Evolutionary conservation across 1,140 invertebrate genomes (phyloP).

Genomic region (Hirudo medicinalis): DNA sequence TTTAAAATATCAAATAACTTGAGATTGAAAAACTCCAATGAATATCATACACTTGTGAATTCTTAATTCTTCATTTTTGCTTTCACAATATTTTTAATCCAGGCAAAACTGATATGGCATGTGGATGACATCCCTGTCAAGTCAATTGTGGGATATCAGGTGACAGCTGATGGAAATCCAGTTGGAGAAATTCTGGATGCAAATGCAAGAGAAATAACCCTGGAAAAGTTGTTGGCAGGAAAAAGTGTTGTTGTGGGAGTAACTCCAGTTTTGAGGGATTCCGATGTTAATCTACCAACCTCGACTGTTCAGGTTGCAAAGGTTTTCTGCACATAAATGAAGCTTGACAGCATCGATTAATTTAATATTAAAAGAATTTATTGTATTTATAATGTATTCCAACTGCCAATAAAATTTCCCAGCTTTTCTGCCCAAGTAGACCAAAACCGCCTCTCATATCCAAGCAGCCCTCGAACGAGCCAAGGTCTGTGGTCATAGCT

Average conservation of each 20-base stretch:
- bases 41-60: no score
- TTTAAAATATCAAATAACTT: no score
- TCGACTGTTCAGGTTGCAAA: constrained; percentile 5
- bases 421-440: constrained; percentile 34
- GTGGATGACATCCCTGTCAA: not conserved
- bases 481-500: constrained; percentile 34
- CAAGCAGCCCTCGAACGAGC: constrained; percentile 37
- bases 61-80: no score
- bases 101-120: constrained; percentile 16
- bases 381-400: no score
- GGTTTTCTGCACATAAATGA: no score
- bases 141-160: constrained; percentile 15
- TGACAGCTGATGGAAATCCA: constrained; percentile 17
- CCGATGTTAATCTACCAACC: constrained; percentile 25
- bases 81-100: not conserved
- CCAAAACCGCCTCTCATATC: constrained; percentile 32
- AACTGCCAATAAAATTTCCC: constrained; percentile 20
- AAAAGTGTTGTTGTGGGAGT: not conserved
- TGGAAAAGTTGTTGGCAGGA: constrained; percentile 20
- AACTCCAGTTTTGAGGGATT: constrained; percentile 2
- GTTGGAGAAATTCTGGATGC: constrained; percentile 10
- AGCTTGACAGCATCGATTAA: no score
- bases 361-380: no score
- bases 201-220: constrained; percentile 1
- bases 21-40: no score